Evolutionary conservation across 2,113 vertebrate species (phyloP).

Genomic region (Sciurus niger): DNA sequence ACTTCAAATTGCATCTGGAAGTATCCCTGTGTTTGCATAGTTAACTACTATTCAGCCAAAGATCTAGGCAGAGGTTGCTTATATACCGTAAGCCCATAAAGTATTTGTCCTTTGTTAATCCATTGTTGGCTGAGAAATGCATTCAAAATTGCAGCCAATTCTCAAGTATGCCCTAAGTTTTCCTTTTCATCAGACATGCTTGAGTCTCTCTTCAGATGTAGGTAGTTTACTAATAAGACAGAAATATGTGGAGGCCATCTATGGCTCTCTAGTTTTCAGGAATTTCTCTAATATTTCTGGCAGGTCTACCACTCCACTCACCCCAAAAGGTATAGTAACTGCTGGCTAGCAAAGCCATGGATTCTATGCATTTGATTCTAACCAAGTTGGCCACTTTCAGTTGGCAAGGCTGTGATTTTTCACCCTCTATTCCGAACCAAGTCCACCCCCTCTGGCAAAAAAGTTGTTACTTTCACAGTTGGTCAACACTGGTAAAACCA

Average conservation of each 20-base stretch:
- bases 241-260: not conserved
- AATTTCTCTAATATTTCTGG: constrained; percentile 14
- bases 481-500: not conserved
- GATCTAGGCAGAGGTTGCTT: not conserved
- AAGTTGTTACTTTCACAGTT: not conserved
- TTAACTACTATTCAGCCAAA: not conserved
- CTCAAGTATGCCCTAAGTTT: constrained; percentile 14
- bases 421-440: not conserved
- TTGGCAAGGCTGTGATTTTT: constrained; percentile 8
- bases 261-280: constrained; percentile 3
- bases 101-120: not conserved
- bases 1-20: not conserved
- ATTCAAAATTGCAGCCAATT: not conserved
- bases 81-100: not conserved
- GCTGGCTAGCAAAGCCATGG: not conserved
- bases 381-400: constrained; percentile 39
- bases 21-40: not conserved
- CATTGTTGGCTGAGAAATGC: not conserved
- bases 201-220: not conserved
- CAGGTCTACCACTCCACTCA: not conserved
- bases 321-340: not conserved
- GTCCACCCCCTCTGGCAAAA: not conserved
- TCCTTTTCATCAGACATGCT: not conserved
- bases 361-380: constrained; percentile 29
- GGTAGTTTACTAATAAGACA: not conserved